Evolutionary conservation across 2,797 vertebrate species (phyloP).

Genomic region (Myotis myotis): DNA sequence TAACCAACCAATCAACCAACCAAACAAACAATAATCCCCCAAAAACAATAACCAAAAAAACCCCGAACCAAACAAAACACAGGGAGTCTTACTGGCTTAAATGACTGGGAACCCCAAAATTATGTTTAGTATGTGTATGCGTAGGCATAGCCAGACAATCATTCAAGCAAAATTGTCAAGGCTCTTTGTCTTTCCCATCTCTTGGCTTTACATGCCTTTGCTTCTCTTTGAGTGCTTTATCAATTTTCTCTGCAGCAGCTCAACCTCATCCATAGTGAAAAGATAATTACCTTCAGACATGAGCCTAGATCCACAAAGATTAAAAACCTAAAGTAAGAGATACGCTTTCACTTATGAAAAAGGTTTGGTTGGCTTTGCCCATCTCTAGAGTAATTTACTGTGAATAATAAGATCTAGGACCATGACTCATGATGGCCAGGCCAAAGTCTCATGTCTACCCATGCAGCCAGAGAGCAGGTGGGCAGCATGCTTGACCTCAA

Average conservation of each 20-base stretch:
- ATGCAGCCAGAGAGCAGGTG: background rate
- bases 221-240: background rate
- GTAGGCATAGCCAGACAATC: background rate
- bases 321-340: background rate
- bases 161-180: constrained; percentile 1
- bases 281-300: background rate
- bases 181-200: background rate
- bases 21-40: background rate
- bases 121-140: background rate
- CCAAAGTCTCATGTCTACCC: background rate
- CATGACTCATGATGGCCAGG: background rate
- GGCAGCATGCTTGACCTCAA: background rate
- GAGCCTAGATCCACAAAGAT: background rate
- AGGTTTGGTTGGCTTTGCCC: background rate
- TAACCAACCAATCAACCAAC: background rate
- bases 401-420: background rate
- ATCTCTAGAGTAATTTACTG: background rate
- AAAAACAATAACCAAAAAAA: background rate
- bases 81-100: background rate
- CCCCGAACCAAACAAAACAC: background rate
- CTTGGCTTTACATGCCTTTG: background rate
- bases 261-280: background rate
- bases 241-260: background rate
- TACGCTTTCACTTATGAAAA: background rate
- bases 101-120: background rate